Percentiles rank a stretch among this genome's conserved stretches.
phyloP scores from a whole-genome alignment of 2,113 vertebrate species.

The Sula dactylatra region DNA sequence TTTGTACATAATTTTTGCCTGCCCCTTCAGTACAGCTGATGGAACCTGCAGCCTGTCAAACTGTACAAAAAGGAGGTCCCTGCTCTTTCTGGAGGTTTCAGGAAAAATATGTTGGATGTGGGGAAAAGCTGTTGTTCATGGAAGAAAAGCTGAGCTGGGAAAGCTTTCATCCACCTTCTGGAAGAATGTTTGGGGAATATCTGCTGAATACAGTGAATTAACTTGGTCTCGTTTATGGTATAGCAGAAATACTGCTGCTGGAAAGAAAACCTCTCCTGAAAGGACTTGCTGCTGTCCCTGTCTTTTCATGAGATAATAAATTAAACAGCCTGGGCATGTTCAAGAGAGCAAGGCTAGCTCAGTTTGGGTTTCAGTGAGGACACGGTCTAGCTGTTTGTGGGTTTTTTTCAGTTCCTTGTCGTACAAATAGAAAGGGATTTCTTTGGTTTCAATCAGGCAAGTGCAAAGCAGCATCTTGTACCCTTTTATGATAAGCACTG shows the following conservation, averaged over 20 bases:
- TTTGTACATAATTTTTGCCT: background rate
- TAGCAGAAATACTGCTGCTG: background rate
- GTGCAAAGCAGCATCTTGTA: background rate
- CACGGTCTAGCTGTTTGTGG: fast-evolving
- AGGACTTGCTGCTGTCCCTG: background rate
- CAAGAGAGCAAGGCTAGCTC: background rate
- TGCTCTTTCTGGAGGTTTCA: background rate
- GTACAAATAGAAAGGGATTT: background rate
- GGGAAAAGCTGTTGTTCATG: background rate
- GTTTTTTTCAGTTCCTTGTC: background rate
- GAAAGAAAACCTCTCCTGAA: background rate
- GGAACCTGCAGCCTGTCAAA: background rate
- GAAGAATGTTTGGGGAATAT: background rate
- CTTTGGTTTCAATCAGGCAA: background rate
- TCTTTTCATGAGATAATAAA: background rate
- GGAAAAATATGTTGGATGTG: background rate
- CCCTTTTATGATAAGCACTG: background rate
- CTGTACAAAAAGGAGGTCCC: background rate
- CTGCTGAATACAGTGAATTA: background rate
- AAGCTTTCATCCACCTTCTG: background rate
- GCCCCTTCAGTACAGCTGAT: background rate
- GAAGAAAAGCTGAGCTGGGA: background rate
- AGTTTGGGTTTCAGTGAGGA: background rate
- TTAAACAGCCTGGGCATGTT: background rate
- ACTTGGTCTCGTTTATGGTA: background rate